Base-by-base conservation (phyloP, 2,888 invertebrate genomes). In the Laspeyria flexula region DNA sequence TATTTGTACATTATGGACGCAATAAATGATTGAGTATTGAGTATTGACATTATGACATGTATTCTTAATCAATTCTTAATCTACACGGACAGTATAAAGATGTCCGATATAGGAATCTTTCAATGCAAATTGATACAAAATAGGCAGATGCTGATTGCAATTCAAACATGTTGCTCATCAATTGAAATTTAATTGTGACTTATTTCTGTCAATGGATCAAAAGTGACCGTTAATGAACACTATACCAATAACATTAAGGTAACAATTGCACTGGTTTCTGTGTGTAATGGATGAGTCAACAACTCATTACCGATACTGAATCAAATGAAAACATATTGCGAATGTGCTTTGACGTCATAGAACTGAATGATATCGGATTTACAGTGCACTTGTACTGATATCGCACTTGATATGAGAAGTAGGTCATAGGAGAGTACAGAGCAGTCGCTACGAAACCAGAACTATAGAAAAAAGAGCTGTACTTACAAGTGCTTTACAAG, bases 161-260 rank as follows among this genome's bases (percentile, higher is more conserved):
- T 10, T 18, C 15, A 7, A 35, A 18, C 11, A 21, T 15, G 35
- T 47, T 47, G 35, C 29, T 39, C 42, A 56, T 52, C 48, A 62
- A 66, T 62, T 66, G 43, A 38, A 40, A 51, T 51, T 31, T 13
- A 29, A 54, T 62, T 33, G 38, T 27, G 39, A 55, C 34, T 21
- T 35, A 25, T 58, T 43, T 54, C 41, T 35, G 42, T 43, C 46
- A 1, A 25, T 35, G 42, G 9, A 30, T 41, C 12, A 13, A 23
- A 3, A 21, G 11, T 27, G 45, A 35, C n/a, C 33, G n/a, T 40
- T 25, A 46, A 40, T 44, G 30, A 27, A 15, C 31, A 9, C 25
- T 43, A 12, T 4, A 0, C 1, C 21, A 39, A 16, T 42, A 5
- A 2, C 2, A n/a, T 29, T 44, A 62, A 23, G 25, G 27, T 31